Percentiles rank a stretch among this genome's conserved stretches.
Conservation (phyloP, 2,888 invertebrate species). For the Folsomia candida region DNA sequence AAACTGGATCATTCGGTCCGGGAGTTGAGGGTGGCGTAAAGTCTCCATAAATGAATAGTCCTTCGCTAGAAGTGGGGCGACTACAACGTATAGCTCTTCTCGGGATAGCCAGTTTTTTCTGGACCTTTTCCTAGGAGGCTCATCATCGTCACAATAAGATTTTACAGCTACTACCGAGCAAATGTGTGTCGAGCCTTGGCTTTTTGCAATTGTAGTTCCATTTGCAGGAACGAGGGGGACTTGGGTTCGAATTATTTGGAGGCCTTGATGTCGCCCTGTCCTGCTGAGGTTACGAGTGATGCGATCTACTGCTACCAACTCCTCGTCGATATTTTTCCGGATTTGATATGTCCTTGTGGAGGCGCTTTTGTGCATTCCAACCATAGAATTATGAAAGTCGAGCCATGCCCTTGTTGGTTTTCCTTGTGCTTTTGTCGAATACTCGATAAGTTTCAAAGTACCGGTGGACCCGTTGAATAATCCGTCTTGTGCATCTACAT, state of each 20-base stretch:
- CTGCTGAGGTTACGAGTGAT: neutral
- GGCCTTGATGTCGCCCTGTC: neutral
- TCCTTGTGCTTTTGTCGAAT: neutral
- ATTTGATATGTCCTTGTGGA: neutral
- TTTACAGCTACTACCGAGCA: neutral
- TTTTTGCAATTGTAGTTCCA: slow-evolving; percentile 45
- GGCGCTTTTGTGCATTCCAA: slow-evolving; percentile 15
- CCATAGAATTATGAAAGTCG: slow-evolving; percentile 21
- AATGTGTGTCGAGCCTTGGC: slow-evolving; percentile 37
- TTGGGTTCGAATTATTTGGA: slow-evolving; percentile 29
- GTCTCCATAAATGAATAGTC: slow-evolving; percentile 26
- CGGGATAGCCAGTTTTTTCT: neutral
- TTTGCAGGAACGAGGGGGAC: slow-evolving; percentile 46
- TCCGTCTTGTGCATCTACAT: slow-evolving; percentile 38
- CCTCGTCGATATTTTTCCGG: neutral
- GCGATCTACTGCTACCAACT: slow-evolving; percentile 8
- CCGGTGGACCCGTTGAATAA: slow-evolving; percentile 47
- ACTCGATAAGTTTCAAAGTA: slow-evolving; percentile 27
- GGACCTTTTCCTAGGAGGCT: neutral
- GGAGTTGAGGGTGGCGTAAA: slow-evolving; percentile 16
- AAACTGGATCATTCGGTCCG: slow-evolving; percentile 12
- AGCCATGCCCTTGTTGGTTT: slow-evolving; percentile 20
- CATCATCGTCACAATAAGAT: slow-evolving; percentile 1
- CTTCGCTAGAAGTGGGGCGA: slow-evolving; percentile 20
- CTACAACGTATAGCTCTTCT: slow-evolving; percentile 38